Conservation (phyloP, 2,888 invertebrate species). For the Andrena bicolor region DNA sequence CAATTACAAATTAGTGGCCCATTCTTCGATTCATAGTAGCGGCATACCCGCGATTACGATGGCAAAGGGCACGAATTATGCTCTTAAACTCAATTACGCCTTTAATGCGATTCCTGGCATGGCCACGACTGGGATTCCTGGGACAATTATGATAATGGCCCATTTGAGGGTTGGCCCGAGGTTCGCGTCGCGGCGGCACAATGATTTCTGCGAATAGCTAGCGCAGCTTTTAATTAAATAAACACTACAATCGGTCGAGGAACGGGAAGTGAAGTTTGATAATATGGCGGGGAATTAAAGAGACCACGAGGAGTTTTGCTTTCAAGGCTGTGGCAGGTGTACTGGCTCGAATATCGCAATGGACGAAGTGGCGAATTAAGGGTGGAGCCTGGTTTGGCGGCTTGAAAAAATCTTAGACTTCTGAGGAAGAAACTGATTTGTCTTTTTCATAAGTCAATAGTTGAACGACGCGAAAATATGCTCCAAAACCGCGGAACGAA, state of each 20-base stretch:
- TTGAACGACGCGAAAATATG: no score
- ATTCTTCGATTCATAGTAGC: slow-evolving; percentile 44
- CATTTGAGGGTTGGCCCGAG: slow-evolving; percentile 16
- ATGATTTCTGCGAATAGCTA: slow-evolving; percentile 28
- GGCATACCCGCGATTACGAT: slow-evolving; percentile 22
- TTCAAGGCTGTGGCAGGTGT: no score
- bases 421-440: no score
- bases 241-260: background rate
- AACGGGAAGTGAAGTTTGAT: no score
- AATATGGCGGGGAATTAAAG: no score
- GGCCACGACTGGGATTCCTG: slow-evolving; percentile 11
- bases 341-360: no score
- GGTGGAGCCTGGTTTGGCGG: no score
- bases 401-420: no score
- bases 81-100: slow-evolving; percentile 55
- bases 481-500: no score
- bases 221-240: slow-evolving; percentile 34
- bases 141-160: slow-evolving; percentile 36
- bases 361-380: no score
- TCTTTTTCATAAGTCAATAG: no score
- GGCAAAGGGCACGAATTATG: slow-evolving; percentile 59
- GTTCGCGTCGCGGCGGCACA: slow-evolving; percentile 4
- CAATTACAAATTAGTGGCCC: slow-evolving; percentile 55
- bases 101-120: slow-evolving; percentile 36
- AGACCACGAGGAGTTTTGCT: no score